Evolutionary conservation across 2,888 invertebrate species (phyloP).

Genomic region (Sminthurinus aureus): DNA sequence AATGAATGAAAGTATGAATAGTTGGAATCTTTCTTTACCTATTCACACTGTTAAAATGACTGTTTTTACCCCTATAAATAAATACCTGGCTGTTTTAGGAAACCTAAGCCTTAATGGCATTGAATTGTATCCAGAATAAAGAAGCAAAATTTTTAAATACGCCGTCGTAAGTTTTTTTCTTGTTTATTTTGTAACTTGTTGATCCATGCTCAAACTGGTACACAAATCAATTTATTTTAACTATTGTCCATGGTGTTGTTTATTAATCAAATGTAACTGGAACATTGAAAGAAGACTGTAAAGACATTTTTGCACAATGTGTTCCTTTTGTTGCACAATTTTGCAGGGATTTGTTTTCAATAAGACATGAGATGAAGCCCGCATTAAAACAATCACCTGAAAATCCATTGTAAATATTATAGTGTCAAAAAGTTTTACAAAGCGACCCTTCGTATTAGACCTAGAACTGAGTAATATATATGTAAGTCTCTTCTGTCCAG

Average conservation of each 20-base stretch:
- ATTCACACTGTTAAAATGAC: too few species aligned
- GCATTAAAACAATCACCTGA: conserved; percentile 71
- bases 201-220: not conserved
- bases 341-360: conserved; percentile 68
- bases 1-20: not conserved
- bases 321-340: conserved; percentile 71
- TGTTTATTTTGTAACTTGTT: not conserved
- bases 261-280: not conserved
- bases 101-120: too few species aligned
- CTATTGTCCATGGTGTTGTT: not conserved
- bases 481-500: too few species aligned
- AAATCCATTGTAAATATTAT: not conserved
- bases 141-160: not conserved
- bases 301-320: conserved; percentile 70
- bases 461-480: too few species aligned
- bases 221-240: not conserved
- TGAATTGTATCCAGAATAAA: too few species aligned
- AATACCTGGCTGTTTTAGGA: not conserved
- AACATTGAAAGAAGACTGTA: conserved; percentile 64
- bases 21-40: not conserved
- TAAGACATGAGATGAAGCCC: conserved; percentile 73
- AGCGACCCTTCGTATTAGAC: too few species aligned
- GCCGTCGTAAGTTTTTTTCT: conserved; percentile 16
- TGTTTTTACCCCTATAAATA: not conserved
- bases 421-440: too few species aligned